Evolutionary conservation across 2,888 invertebrate genomes (phyloP), one percentile per base, ranked within the genome.

Genomic region (Eristalis arbustorum): DNA sequence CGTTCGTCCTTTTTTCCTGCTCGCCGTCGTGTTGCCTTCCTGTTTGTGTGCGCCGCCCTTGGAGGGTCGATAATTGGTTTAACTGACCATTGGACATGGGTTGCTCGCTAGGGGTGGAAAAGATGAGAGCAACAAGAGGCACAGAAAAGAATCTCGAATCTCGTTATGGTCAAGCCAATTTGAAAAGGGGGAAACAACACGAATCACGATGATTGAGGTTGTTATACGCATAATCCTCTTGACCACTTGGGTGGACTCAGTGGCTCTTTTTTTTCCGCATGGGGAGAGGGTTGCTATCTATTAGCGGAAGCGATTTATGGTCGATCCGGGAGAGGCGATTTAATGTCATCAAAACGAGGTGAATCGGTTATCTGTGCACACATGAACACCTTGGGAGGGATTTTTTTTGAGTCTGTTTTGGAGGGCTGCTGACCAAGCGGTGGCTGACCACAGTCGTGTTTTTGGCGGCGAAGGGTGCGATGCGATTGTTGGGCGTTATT

Each of bases 61-160:
- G 5, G 67, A 79, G 75, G 87, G 83, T 83, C 78, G 83, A 83
- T 87, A 87, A 87, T 87, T 87, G 85, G 77, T 79, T 87, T 87
- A 78, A 79, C 87, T 87, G 87, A 87, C 87, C 87, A 84, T 79
- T 75, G 84, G 80, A 72, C 79, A 84, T 63, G 84, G 79, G 78
- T 72, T 83, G 62, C 79, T 75, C 78, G 74, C 25, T 6, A 66
- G 57, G 74, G 74, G 66, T 74, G 59, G 64, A 42, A 42, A 49
- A 18, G 49, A 18, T 49, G 49, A 18, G n/a, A n/a, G 42, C 14
- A 37, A 13, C 13, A 37, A 37, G 42, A 42, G 14, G 4, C n/a
- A 14, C 25, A 3, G 3, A 42, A 49, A 49, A 49, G 18, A n/a
- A 49, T 49, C 49, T 49, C 49, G 49, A 18, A 40, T 31, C 37